phyloP scores from a whole-genome alignment of 2,888 invertebrate species.

The Trichopoda pennipes region DNA sequence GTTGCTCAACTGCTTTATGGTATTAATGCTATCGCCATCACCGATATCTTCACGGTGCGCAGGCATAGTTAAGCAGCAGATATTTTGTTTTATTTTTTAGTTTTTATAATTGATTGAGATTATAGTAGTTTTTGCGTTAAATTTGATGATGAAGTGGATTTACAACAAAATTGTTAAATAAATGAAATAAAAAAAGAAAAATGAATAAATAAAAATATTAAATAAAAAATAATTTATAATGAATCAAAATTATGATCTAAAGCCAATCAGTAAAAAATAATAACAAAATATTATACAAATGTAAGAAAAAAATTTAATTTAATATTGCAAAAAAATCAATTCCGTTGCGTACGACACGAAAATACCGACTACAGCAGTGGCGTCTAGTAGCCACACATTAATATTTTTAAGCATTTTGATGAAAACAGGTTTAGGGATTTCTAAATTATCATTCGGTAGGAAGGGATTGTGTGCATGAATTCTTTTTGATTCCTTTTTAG shows the following conservation, averaged over 20 bases:
- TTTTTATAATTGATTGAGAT: constrained; percentile 6
- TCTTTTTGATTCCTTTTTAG: constrained; percentile 10
- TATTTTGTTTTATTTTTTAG: neutral
- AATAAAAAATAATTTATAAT: constrained; percentile 57
- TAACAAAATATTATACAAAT: constrained; percentile 3
- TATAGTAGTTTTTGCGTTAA: constrained; percentile 25
- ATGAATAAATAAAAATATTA: constrained; percentile 60
- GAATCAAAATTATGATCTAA: constrained; percentile 9
- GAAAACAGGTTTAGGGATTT: constrained; percentile 20
- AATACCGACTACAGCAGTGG: constrained; percentile 46
- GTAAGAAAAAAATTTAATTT: neutral
- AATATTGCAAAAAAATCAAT: constrained; percentile 10
- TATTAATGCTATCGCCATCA: constrained; percentile 72
- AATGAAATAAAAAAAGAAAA: constrained; percentile 46
- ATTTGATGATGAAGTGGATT: constrained; percentile 41
- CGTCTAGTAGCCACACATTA: constrained; percentile 34
- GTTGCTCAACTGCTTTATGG: constrained; percentile 74
- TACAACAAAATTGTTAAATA: constrained; percentile 24
- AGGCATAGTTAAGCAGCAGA: constrained; percentile 43
- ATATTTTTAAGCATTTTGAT: neutral
- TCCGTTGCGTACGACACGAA: constrained; percentile 54
- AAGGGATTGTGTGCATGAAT: constrained; percentile 30
- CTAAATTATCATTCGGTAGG: neutral
- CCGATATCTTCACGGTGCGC: constrained; percentile 43
- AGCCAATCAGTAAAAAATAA: neutral